A percentile compares a stretch with the other conserved stretches of the same genome.
These are phyloP conservation scores for Drosophila birchii DNA, from an alignment of 2,888 invertebrate species.

Conservation along the genomic window DNA sequence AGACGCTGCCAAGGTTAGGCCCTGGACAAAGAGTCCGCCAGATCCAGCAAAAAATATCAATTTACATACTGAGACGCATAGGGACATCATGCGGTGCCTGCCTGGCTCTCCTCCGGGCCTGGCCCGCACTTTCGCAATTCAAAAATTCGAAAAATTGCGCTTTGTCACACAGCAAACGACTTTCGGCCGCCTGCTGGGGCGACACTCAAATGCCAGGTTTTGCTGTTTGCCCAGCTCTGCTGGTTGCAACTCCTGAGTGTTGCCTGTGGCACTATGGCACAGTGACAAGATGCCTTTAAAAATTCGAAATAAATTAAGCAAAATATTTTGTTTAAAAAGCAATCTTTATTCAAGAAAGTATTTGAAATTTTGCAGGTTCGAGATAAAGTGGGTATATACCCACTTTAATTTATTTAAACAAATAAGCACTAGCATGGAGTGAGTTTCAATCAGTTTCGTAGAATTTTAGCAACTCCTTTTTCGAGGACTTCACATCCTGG, in stretches of 20 bases:
- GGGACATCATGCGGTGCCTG: conserved; percentile 70
- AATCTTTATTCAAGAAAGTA: no score
- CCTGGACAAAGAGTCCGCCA: conserved; percentile 58
- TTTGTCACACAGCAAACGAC: conserved; percentile 66
- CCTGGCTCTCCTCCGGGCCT: conserved; percentile 21
- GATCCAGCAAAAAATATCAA: conserved; percentile 67
- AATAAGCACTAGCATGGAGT: no score
- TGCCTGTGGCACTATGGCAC: conserved; percentile 40
- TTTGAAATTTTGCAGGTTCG: no score
- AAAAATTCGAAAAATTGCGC: conserved; percentile 74
- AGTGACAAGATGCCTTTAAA: conserved; percentile 6
- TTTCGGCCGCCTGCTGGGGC: conserved; percentile 70
- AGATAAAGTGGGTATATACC: no score
- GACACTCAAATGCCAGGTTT: conserved; percentile 68
- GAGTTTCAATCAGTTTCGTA: no score
- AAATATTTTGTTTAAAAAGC: no score
- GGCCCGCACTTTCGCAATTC: conserved; percentile 76
- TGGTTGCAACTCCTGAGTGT: conserved; percentile 35
- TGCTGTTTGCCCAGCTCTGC: conserved; percentile 31
- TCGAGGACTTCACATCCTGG: neutral
- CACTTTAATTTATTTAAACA: neutral
- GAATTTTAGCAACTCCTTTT: neutral
- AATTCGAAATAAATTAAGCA: neutral
- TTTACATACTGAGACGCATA: conserved; percentile 61
- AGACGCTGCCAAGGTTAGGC: conserved; percentile 72